Percentiles rank a stretch among this genome's conserved stretches.
Evolutionary conservation across 2,113 vertebrate species (phyloP).

Genomic region (Neolamprologus cancellatus): DNA sequence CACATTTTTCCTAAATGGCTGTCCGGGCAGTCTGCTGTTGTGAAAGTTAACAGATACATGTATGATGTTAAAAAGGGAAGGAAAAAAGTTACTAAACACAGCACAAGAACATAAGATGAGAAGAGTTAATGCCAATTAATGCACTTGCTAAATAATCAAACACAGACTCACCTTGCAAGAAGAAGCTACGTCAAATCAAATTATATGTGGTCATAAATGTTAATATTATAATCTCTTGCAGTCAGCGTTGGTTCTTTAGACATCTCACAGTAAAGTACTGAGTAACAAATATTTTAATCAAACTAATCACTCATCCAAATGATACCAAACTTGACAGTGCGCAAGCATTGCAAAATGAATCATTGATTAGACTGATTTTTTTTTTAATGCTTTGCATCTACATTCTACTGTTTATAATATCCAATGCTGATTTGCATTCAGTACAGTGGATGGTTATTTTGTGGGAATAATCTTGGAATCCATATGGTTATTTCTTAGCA

Average conservation of each 20-base stretch:
- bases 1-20: not conserved
- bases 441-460: not conserved
- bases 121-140: not conserved
- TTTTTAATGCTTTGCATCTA: not conserved
- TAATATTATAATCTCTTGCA: not conserved
- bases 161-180: not conserved
- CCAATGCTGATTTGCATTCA: not conserved
- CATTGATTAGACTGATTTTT: accelerated
- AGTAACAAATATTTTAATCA: not conserved
- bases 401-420: not conserved
- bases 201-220: not conserved
- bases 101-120: not conserved
- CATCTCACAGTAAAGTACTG: not conserved
- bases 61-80: not conserved
- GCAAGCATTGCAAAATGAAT: not conserved
- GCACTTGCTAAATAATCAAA: not conserved
- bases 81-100: not conserved
- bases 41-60: not conserved
- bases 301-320: not conserved
- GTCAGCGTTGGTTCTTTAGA: not conserved
- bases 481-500: not conserved
- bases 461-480: not conserved
- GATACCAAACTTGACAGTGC: not conserved
- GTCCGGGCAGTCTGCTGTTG: not conserved
- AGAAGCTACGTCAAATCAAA: not conserved